Base-by-base conservation (phyloP, 2,113 vertebrate genomes). In the Suncus etruscus region DNA sequence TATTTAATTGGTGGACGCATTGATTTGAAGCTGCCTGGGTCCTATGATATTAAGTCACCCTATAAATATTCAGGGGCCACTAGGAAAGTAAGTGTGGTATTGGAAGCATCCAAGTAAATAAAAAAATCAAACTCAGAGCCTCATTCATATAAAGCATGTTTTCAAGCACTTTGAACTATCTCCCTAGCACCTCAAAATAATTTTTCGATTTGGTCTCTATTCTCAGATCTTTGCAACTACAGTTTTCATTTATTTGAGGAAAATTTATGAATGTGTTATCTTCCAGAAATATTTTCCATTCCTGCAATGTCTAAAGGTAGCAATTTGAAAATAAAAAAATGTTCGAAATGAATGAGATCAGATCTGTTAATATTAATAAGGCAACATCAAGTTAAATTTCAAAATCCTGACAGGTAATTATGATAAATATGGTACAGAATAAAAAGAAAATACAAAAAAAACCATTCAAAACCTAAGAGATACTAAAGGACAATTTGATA, bases 321-420 rank as follows among this genome's bases (percentile, higher is more conserved):
- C 18, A 75, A 32, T 9, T 80, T 78, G 14, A 68, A 92, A 86
- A 90, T 74, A 12, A 83, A 65, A 87, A 90, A 4, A 20, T 50
- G 4, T 72, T 89, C 74, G 22, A 83, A 84, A 32, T 10, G 4
- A 70, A 18, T 75, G n/a, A 16, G 32, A 70, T 69, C 18, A 22
- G 16, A 86, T 78, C 6, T 75, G 14, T 65, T 83, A 74, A 74
- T 75, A 11, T 70, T 83, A 74, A 74, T 29, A 86, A 54, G 45
- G 2, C 18, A 66, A 32, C 82, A 70, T 10, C 31, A 6, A 58
- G 50, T 15, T 78, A 11, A 15, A 39, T 15, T 65, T 22, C 6
- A 75, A 88, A 70, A 7, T 25, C n/a, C 20, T 51, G 51, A 29
- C 6, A 78, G 80, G 25, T 75, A 74, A 45, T 27, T 51, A 20